These are phyloP conservation scores for Drosophila greeni DNA, from an alignment of 2,888 invertebrate species.

Conservation along the genomic window DNA sequence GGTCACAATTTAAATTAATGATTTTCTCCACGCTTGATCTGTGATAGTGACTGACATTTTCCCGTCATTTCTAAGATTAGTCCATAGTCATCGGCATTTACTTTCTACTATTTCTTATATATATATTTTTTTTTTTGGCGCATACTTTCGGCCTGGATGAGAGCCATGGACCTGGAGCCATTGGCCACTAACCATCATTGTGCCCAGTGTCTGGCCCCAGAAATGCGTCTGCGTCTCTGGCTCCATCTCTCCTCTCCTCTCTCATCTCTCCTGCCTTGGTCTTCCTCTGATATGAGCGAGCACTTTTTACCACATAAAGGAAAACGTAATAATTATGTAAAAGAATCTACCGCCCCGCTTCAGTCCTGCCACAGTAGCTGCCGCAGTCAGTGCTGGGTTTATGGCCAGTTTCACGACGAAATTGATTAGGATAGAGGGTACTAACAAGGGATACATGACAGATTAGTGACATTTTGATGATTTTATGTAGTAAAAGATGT, in stretches of 20 bases:
- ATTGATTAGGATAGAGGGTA: too few species aligned
- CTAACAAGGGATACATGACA: not conserved
- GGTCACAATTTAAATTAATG: constrained; percentile 76
- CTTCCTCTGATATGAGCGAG: constrained; percentile 64
- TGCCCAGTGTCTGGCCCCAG: constrained; percentile 21
- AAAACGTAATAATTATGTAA: constrained; percentile 69
- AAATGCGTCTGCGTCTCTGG: not conserved
- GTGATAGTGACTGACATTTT: constrained; percentile 72
- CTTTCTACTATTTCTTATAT: constrained; percentile 54
- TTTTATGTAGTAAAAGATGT: too few species aligned
- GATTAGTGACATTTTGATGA: too few species aligned
- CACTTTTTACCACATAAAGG: constrained; percentile 57
- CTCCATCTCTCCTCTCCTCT: constrained; percentile 3
- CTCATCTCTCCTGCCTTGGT: constrained; percentile 40
- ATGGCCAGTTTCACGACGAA: constrained; percentile 18
- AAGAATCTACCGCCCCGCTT: constrained; percentile 57
- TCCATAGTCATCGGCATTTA: constrained; percentile 70
- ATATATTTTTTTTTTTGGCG: constrained; percentile 33
- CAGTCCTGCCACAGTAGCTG: constrained; percentile 53
- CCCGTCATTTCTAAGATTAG: constrained; percentile 68
- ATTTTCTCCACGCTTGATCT: constrained; percentile 75
- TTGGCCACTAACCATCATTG: constrained; percentile 12
- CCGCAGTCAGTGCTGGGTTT: constrained; percentile 10
- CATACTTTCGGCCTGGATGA: constrained; percentile 24
- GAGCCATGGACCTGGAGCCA: constrained; percentile 10